Evolutionary conservation across 2,888 invertebrate genomes (phyloP).

Genomic region (Ectemnius cavifrons): DNA sequence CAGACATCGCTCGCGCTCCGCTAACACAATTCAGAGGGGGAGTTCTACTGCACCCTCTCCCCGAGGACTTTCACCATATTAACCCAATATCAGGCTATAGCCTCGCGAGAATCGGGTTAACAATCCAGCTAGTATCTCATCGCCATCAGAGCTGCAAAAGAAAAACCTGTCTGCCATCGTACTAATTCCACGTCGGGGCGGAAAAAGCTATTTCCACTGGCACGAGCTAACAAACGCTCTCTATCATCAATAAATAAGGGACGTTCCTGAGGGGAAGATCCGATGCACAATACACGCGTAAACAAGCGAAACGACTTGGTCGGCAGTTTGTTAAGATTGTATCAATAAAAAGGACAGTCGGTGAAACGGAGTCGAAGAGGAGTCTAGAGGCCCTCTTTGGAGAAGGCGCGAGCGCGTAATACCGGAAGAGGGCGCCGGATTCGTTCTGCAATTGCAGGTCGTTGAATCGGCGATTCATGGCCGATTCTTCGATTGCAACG

Average conservation of each 20-base stretch:
- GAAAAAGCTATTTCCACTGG: too few species aligned
- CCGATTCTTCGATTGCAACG: slow-evolving; percentile 27
- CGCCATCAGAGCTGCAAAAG: background rate
- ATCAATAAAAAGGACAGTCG: too few species aligned
- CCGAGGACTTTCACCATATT: slow-evolving; percentile 63
- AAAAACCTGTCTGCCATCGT: too few species aligned
- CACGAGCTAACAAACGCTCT: background rate
- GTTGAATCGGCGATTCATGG: slow-evolving; percentile 32
- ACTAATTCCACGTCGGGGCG: too few species aligned
- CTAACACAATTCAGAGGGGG: slow-evolving; percentile 61
- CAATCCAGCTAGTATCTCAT: slow-evolving; percentile 40
- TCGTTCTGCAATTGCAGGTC: slow-evolving; percentile 8
- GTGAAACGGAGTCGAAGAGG: too few species aligned
- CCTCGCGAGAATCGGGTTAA: slow-evolving; percentile 56
- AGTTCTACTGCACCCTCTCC: slow-evolving; percentile 39
- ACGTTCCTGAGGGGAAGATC: too few species aligned
- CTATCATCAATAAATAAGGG: too few species aligned
- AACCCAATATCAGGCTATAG: slow-evolving; percentile 61
- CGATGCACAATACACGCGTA: too few species aligned
- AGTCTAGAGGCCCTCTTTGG: too few species aligned
- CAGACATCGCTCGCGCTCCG: slow-evolving; percentile 57
- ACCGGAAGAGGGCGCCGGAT: background rate
- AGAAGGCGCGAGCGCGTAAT: background rate
- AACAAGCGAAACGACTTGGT: too few species aligned
- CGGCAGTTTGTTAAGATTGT: too few species aligned